These are phyloP conservation scores for Tetranychus truncatus DNA, from an alignment of 2,888 invertebrate genomes.

Conservation along the genomic window DNA sequence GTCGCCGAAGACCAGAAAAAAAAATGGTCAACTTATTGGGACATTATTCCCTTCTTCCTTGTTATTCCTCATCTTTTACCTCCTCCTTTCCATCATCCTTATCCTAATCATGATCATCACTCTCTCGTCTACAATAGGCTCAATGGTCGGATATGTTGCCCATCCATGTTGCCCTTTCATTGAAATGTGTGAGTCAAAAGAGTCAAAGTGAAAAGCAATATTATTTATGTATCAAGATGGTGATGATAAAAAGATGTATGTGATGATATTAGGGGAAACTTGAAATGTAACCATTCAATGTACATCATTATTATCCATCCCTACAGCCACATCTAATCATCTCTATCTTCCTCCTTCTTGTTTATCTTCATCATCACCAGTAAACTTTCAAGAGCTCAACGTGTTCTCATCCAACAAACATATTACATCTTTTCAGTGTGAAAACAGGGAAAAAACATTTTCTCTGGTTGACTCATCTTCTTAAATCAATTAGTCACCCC, in stretches of 20 bases:
- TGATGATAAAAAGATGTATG: neutral
- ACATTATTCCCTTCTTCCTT: too few species aligned
- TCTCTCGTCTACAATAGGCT: neutral
- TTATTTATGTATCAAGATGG: neutral
- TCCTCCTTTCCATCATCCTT: neutral
- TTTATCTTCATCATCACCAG: neutral
- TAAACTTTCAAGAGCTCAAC: neutral
- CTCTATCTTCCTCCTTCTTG: neutral
- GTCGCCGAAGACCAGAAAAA: too few species aligned
- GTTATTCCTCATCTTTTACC: neutral
- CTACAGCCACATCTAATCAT: neutral
- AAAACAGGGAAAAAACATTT: neutral
- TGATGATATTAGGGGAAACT: neutral
- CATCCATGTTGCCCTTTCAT: neutral
- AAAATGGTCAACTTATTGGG: too few species aligned
- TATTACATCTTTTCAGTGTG: neutral
- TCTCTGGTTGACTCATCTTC: neutral
- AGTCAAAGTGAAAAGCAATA: too few species aligned
- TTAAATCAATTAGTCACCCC: constrained; percentile 1
- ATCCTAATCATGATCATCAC: neutral
- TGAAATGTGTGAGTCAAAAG: neutral
- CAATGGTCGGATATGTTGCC: neutral
- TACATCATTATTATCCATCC: neutral
- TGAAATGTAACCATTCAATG: neutral
- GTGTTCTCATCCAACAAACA: neutral